Base-by-base conservation (phyloP, 2,888 invertebrate species). In the Drosophila gaucha region DNA sequence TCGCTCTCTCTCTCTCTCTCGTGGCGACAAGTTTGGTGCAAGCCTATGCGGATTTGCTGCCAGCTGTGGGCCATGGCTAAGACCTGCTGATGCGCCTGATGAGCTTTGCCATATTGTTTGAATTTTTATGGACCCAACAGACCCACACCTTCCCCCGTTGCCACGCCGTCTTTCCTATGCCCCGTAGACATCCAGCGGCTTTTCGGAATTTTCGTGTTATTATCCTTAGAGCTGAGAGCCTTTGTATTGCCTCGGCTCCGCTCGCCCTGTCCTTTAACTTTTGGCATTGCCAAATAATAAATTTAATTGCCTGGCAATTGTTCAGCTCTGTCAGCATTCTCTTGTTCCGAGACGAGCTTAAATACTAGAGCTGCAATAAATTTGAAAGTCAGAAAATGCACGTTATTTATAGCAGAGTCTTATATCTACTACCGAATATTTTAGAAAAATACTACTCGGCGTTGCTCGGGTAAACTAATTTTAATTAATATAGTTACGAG, bases 21-120 rank as follows among this genome's bases (percentile, higher is more conserved):
- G 28, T 36, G 9, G 36, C 12, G 8, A 24, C 30, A 38, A 16
- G 22, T 6, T 43, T 24, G 14, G 41, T 36, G 38, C 14, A 14
- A 52, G 50, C 54, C 56, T 57, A 67, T 57, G 59, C 49, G 74
- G 74, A 74, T 79, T 82, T 77, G 67, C 49, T 56, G 73, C 31
- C 69, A 71, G 84, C 76, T 74, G 54, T 56, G 70, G 71, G 65
- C 47, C 63, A 50, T 55, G 60, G 62, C 77, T 82, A 67, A 80
- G 82, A 72, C 71, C 74, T 71, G 80, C 64, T 80, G 78, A 86
- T 78, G 80, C 78, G 67, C 76, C 64, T 80, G 76, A 83, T 84
- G 84, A 84, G 78, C 76, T 86, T 83, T 74, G 69, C 71, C 71
- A 72, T 80, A 80, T 84, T 86, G 86, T 74, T 85, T 68, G 76